Percentiles rank a stretch among this genome's conserved stretches.
phyloP scores from a whole-genome alignment of 2,797 vertebrate species.

The Cichlasoma orientale region DNA sequence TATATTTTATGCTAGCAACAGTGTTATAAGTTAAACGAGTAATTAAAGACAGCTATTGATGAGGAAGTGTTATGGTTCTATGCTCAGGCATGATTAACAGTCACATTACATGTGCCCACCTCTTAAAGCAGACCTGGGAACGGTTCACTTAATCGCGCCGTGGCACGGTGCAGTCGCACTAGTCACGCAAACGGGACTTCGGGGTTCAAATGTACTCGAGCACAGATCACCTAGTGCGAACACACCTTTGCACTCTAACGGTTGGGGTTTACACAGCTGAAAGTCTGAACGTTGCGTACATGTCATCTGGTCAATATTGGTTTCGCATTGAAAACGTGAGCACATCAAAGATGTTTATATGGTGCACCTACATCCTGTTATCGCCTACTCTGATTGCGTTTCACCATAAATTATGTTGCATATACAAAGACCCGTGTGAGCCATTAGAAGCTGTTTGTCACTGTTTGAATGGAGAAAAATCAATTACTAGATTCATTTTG shows the following conservation, averaged over 20 bases:
- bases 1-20: background rate
- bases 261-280: background rate
- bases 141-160: background rate
- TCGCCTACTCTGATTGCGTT: background rate
- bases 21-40: background rate
- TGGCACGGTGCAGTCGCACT: background rate
- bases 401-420: background rate
- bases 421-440: background rate
- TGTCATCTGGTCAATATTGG: background rate
- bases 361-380: background rate
- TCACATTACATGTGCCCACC: background rate
- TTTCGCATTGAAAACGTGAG: background rate
- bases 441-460: background rate
- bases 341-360: background rate
- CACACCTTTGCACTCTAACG: background rate
- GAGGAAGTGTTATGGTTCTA: background rate
- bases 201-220: background rate
- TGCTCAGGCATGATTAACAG: background rate
- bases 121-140: background rate
- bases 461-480: background rate
- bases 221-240: background rate
- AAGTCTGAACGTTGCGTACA: background rate
- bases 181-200: background rate
- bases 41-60: background rate
- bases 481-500: background rate